Base-by-base conservation (phyloP, 92 coral and sea anemone genomes). In the Actinernus sp. region DNA sequence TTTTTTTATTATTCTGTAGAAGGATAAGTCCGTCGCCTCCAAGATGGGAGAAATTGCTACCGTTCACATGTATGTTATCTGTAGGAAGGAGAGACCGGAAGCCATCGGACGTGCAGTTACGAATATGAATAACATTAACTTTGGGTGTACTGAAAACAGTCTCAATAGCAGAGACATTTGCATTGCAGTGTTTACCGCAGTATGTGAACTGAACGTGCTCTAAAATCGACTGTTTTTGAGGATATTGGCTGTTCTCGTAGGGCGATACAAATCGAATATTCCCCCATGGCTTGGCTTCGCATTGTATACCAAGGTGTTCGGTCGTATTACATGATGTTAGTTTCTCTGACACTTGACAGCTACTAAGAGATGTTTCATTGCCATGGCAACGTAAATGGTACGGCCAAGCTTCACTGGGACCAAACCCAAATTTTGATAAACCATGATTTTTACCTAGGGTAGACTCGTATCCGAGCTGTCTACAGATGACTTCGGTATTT, bases 201-300 rank as follows among this genome's bases (percentile, higher is more conserved):
- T 85, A 27, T 17, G 74, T 14, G 16, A 85, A 34, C 1, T 73
- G 56, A 2, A 79, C 87, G 25, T 79, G 64, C 34, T 58, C 58
- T 49, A 85, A 59, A 2, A 66, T 54, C 0, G 88, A 85, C 49
- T 51, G 75, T 45, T 22, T 48, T 36, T 31, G 39, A 2, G 40
- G 19, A 17, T 20, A 10, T 5, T 53, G 14, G 16, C 7, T 12
- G 48, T 56, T n/a, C 4, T 79, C 82, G 32, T 53, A 44, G 26
- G 52, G 30, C 3, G 71, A 45, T 2, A 74, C 41, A 41, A 85
- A 64, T 4, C 81, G 58, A n/a, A 85, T 11, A 17, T 81, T 74
- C 48, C 87, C 91, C 91, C 91, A 85, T 25, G 87, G 74, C 10
- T 39, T 33, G 1, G 31, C 78, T 14, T 23, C 45, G 52, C 91